Evolutionary conservation across 2,888 invertebrate genomes (phyloP).

Genomic region (Phaedon cochleariae): DNA sequence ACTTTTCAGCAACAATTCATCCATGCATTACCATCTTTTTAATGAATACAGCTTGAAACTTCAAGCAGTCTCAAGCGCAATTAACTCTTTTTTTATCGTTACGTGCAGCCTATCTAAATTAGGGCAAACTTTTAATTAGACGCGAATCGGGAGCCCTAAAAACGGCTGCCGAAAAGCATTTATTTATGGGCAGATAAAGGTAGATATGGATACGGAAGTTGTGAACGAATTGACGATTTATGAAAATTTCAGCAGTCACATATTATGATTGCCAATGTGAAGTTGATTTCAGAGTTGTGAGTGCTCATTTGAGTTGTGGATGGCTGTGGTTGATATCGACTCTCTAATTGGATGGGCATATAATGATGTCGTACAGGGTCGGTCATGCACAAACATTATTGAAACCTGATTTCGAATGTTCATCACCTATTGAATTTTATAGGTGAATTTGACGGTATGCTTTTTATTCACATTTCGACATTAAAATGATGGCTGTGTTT

Average conservation of each 20-base stretch:
- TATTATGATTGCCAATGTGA: neutral
- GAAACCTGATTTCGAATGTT: too few species aligned
- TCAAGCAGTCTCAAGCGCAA: constrained; percentile 16
- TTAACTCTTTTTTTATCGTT: constrained; percentile 11
- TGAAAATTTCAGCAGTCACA: neutral
- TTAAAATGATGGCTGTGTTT: too few species aligned
- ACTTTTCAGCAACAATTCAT: neutral
- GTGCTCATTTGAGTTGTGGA: neutral
- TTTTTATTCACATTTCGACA: too few species aligned
- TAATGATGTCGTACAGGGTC: too few species aligned
- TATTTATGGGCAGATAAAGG: constrained; percentile 20
- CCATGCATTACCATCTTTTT: neutral
- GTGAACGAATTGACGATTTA: neutral
- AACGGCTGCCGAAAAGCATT: constrained; percentile 14
- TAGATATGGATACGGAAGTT: neutral
- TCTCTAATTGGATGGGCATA: too few species aligned
- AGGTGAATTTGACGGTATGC: too few species aligned
- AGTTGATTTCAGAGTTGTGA: neutral
- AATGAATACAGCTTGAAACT: constrained; percentile 1
- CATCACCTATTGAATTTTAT: too few species aligned
- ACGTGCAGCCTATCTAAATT: constrained; percentile 26
- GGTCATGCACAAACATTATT: too few species aligned
- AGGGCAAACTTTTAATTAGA: constrained; percentile 30
- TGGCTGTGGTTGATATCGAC: neutral
- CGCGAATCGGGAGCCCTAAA: constrained; percentile 18